Base-by-base conservation (phyloP, 2,888 invertebrate species). In the Carcina quercana region DNA sequence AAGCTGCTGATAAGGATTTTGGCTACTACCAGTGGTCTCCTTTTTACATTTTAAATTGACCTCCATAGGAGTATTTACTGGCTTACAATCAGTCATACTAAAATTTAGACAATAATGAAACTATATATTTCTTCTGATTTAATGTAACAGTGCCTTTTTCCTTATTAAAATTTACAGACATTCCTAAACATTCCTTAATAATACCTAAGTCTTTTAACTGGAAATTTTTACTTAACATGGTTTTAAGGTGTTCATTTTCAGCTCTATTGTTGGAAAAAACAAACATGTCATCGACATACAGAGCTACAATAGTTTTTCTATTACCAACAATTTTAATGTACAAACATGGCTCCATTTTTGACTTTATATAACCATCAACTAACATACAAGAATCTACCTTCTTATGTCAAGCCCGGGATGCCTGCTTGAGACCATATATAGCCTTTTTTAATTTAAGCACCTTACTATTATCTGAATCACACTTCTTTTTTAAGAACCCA, bases 201-300 rank as follows among this genome's bases (percentile, higher is more conserved):
- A 11, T 8, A 12, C 25, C 30, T n/a, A 15, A 30, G 15, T 24
- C 20, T 25, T 30, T 15, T 2, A 25, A 3, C 17, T 30, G 15
- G 11, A 25, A 30, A 12, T 15, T 15, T 1, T 5, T 12, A 20
- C 8, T 20, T 19, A 28, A 13, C 1, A 14, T n/a, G 13, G 4
- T 8, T 20, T 37, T 37, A 10, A 38, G 11, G 1, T 28, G 8
- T 4, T 38, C 25, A n/a, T 25, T 34, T 13, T 31, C 35, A 7
- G 15, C 12, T 21, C 1, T 8, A 26, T 25, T 11, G 28, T 39
- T 40, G 25, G 34, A 32, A 30, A 40, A 40, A 19, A 34, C 12
- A 21, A 39, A 34, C 7, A 35, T 34, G 35, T 37, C 37, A 25
- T 40, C 37, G 2, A 37, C 37, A 30, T 27, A 40, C 4, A 37